Conservation (phyloP, 2,888 invertebrate genomes). For the Nudaria mundana region DNA sequence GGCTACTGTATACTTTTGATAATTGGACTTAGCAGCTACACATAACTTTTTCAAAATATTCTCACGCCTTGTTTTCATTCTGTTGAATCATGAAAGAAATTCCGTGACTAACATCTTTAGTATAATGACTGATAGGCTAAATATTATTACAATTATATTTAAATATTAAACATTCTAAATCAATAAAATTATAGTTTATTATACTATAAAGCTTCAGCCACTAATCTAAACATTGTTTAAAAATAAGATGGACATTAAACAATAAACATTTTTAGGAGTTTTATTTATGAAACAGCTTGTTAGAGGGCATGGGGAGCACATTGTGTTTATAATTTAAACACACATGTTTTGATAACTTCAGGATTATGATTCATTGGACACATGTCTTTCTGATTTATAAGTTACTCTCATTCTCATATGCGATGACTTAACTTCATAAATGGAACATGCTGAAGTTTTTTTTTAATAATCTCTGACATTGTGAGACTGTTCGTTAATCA, state of each 20-base stretch:
- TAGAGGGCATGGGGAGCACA: conserved; percentile 36
- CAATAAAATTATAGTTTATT: not conserved
- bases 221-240: conserved; percentile 8
- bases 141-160: no score
- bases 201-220: conserved; percentile 10
- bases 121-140: no score
- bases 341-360: conserved; percentile 45
- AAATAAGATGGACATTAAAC: conserved; percentile 26
- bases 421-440: conserved; percentile 12
- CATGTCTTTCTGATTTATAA: conserved; percentile 41
- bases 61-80: not conserved
- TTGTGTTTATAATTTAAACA: conserved; percentile 49
- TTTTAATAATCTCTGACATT: not conserved
- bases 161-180: not conserved
- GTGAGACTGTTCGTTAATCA: no score
- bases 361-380: conserved; percentile 53
- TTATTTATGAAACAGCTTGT: conserved; percentile 44
- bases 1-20: no score
- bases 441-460: conserved; percentile 1
- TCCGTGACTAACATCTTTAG: not conserved
- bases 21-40: not conserved
- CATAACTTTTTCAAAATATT: not conserved
- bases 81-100: not conserved
- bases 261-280: conserved; percentile 47
- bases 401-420: conserved; percentile 14